Base-by-base conservation (phyloP, 2,113 vertebrate genomes). In the Sapajus apella region DNA sequence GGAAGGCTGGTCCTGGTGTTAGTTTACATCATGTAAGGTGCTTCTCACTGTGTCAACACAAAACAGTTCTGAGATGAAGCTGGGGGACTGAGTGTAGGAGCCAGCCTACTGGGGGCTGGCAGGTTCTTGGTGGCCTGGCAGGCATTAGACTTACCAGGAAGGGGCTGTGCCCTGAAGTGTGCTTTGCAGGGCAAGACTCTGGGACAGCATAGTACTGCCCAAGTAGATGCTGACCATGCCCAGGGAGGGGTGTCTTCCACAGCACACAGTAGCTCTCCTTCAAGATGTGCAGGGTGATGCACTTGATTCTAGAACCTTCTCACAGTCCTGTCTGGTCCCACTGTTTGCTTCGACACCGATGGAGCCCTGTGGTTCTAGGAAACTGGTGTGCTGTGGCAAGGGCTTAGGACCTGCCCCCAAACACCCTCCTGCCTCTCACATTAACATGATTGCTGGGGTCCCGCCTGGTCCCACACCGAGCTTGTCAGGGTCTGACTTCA, bases 71-170 rank as follows among this genome's bases (percentile, higher is more conserved):
- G 14, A 61, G 30, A 43, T 2, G 10, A 11, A 35, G 37, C 16
- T 16, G 16, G 0, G 0, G 8, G 25, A 17, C 50, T 12, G 47
- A 17, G 58, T 10, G 16, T 12, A 47, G 77, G 43, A 82, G 66
- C 17, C n/a, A 16, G 72, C 9, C 17, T 0, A 1, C 17, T n/a
- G 32, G 1, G 8, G 30, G 40, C 61, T 30, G 27, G 45, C 2
- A 27, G 37, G 5, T 12, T 21, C 14, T 23, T 16, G 20, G 43
- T 13, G 21, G 77, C 43, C 40, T 35, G 35, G 35, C 43, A 27
- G 43, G 23, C 40, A 11, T 16, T 45, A 21, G 10, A 13, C 37
- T 35, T 23, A 32, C 37, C 35, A 13, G 20, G 13, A 50, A 25
- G 21, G 47, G 20, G 27, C 61, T 18, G 30, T 77, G 58, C 37